Evolutionary conservation across 1,140 invertebrate genomes (phyloP).

Genomic region (Orius insidiosus): DNA sequence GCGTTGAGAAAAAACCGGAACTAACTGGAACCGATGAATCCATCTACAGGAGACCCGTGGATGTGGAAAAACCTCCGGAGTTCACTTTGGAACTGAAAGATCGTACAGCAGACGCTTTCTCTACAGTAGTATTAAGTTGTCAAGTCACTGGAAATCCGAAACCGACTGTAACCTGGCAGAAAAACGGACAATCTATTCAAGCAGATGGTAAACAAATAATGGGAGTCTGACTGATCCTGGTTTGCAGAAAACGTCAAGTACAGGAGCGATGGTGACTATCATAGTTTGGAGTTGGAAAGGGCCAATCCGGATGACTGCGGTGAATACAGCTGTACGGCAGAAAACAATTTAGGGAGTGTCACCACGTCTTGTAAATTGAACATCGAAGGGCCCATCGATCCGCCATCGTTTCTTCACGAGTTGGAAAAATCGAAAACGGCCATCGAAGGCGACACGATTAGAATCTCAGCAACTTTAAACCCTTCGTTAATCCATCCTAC

Average conservation of each 20-base stretch:
- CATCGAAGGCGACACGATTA: neutral
- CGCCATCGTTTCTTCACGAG: neutral
- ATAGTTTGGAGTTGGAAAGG: constrained; percentile 1
- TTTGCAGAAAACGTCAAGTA: constrained; percentile 1
- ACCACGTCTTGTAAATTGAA: neutral
- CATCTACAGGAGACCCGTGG: constrained; percentile 4
- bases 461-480: neutral
- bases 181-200: neutral
- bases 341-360: neutral
- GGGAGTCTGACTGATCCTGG: too few species aligned
- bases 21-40: constrained; percentile 3
- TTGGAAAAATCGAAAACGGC: constrained; percentile 4
- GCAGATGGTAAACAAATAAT: constrained; percentile 2
- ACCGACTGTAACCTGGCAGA: constrained; percentile 1
- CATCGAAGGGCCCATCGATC: neutral
- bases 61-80: constrained; percentile 4
- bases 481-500: constrained; percentile 1
- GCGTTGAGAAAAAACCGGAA: constrained; percentile 4
- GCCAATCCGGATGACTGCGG: constrained; percentile 3
- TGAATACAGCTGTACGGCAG: constrained; percentile 2
- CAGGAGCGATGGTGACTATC: constrained; percentile 2
- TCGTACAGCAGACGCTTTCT: neutral
- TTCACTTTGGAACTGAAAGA: constrained; percentile 3
- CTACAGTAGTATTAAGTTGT: neutral
- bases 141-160: constrained; percentile 6